phyloP scores from a whole-genome alignment of 2,797 vertebrate species.

The Myoxocephalus aenaeus region DNA sequence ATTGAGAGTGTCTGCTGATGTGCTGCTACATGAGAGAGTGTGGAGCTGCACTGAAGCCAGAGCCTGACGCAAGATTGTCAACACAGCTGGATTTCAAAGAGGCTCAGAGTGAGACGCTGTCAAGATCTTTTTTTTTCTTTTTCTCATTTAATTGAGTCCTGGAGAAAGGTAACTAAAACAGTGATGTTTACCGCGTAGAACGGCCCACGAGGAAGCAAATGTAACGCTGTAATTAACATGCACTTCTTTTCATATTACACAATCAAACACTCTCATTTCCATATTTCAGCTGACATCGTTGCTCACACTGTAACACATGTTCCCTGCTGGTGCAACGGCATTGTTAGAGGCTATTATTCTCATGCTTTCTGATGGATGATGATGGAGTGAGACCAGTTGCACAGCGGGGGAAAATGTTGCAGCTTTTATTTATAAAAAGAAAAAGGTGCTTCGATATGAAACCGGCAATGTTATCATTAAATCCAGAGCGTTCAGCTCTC shows the following conservation, averaged over 20 bases:
- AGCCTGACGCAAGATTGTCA: constrained; percentile 62
- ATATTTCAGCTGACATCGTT: background rate
- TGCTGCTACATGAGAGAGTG: constrained; percentile 54
- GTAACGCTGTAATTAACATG: background rate
- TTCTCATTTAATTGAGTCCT: constrained; percentile 2
- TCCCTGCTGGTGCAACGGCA: background rate
- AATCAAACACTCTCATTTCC: background rate
- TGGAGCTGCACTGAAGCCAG: constrained; percentile 43
- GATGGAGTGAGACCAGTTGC: background rate
- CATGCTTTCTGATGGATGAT: background rate
- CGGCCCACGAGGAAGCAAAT: background rate
- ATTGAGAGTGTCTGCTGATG: constrained; percentile 49
- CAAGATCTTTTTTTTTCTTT: background rate
- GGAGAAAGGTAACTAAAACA: background rate
- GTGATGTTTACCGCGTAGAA: background rate
- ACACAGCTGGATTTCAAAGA: constrained; percentile 64
- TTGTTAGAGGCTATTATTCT: background rate
- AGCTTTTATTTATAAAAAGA: background rate
- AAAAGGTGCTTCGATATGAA: background rate
- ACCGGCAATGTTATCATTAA: background rate
- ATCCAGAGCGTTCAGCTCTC: background rate
- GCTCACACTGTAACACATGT: background rate
- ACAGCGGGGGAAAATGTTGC: background rate
- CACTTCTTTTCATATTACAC: background rate
- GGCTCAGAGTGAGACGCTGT: constrained; percentile 24